phyloP scores from a whole-genome alignment of 1,140 invertebrate species.

The Polypedilum vanderplanki region DNA sequence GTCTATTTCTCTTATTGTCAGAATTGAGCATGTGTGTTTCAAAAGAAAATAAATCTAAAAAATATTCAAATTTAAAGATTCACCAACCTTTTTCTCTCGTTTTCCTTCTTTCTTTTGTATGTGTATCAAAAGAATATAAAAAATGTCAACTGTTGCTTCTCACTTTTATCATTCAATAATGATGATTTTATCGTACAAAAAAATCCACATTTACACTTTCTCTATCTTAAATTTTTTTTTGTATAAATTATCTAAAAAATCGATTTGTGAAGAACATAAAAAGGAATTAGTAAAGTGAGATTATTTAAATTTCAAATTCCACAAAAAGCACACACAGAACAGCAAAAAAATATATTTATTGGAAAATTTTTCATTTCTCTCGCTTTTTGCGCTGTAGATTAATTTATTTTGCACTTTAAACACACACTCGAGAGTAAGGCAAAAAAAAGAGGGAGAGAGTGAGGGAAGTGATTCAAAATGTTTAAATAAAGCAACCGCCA shows the following conservation, averaged over 20 bases:
- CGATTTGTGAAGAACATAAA: no score
- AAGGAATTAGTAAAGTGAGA: no score
- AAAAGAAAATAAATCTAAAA: no score
- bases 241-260: no score
- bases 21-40: no score
- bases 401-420: slow-evolving; percentile 20
- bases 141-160: no score
- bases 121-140: no score
- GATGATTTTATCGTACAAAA: neutral
- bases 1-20: no score
- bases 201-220: neutral
- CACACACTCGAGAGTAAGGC: neutral
- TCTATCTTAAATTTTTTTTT: neutral
- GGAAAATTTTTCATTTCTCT: neutral
- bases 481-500: neutral
- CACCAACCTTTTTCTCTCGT: neutral
- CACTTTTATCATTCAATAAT: neutral
- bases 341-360: neutral
- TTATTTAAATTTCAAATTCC: neutral
- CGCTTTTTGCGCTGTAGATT: neutral
- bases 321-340: neutral
- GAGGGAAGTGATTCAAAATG: neutral
- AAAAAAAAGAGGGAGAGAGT: neutral
- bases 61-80: no score
- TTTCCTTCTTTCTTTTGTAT: neutral